Evolutionary conservation across 2,113 vertebrate genomes (phyloP), one percentile per base, ranked within the genome.

Genomic region (Entomyzon cyanotis): DNA sequence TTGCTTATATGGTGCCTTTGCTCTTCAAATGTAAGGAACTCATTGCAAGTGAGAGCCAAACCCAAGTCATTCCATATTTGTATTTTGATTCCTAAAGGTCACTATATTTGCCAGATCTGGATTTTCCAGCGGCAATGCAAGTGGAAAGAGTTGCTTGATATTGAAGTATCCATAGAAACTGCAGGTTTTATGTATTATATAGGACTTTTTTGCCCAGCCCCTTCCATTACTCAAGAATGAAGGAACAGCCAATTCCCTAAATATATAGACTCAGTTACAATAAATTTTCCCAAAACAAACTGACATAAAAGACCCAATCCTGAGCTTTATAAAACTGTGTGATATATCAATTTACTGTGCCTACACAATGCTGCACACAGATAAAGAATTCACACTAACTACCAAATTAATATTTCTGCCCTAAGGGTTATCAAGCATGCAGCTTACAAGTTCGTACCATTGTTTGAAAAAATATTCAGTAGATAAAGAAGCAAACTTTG

Each of bases 91-190:
- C 71, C 53, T 84, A 23, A 67, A 78, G 37, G 53, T 82, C 46
- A 37, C 8, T 37, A 2, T 9, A 5, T 79, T 58, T 84, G 69
- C 77, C 81, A 91, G 77, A 80, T 60, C 53, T 83, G 44, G 42
- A 80, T 91, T 82, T 94, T 81, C 30, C 53, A 82, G 64, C 59
- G 81, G 73, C 65, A 62, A n/a, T 53, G 9, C 50, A 88, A 74
- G 7, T 77, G 56, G 76, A 90, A 93, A 77, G 49, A 83, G 28
- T 79, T 87, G 90, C 55, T 90, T 67, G 63, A 75, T 95, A 67
- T 19, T 84, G 74, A 94, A 83, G 41, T 93, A 91, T 62, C 81
- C 77, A 79, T 84, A 89, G 84, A 95, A 90, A 93, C 44, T 52
- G 53, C 62, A 87, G 22, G 55, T 7, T 91, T 85, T 69, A 62